Percentiles rank a stretch among this genome's conserved stretches.
phyloP scores from a whole-genome alignment of 2,888 invertebrate species.

The Aphodius granarius region DNA sequence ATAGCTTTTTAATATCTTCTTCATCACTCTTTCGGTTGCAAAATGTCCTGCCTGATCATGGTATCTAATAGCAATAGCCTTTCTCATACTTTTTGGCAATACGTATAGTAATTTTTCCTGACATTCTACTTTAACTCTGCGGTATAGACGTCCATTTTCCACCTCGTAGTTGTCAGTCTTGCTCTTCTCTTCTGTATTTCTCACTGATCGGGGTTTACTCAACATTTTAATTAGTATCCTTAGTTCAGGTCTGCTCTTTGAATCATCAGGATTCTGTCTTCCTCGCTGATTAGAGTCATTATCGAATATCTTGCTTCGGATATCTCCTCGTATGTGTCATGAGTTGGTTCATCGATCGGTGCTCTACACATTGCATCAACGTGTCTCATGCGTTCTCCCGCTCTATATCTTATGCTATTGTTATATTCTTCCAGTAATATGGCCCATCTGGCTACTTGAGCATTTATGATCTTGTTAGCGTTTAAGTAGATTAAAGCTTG shows the following conservation, averaged over 20 bases:
- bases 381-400: background rate
- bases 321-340: too few relatives aligned
- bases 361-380: background rate
- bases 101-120: slow-evolving; percentile 15
- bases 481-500: slow-evolving; percentile 32
- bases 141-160: background rate
- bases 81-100: slow-evolving; percentile 9
- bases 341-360: background rate
- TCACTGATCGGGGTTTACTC: background rate
- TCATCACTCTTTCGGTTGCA: background rate
- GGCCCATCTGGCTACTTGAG: slow-evolving; percentile 43
- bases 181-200: slow-evolving; percentile 22
- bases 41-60: slow-evolving; percentile 15
- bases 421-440: slow-evolving; percentile 26
- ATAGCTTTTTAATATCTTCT: background rate
- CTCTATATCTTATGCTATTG: background rate
- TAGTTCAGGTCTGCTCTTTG: background rate
- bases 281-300: too few relatives aligned
- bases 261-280: background rate
- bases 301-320: too few relatives aligned
- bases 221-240: background rate
- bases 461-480: slow-evolving; percentile 35
- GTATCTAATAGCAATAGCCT: slow-evolving; percentile 13
- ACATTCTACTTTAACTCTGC: background rate
- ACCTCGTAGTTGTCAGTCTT: slow-evolving; percentile 13